These are phyloP conservation scores for Glyptemys insculpta DNA, from an alignment of 2,797 vertebrate species.

Conservation along the genomic window DNA sequence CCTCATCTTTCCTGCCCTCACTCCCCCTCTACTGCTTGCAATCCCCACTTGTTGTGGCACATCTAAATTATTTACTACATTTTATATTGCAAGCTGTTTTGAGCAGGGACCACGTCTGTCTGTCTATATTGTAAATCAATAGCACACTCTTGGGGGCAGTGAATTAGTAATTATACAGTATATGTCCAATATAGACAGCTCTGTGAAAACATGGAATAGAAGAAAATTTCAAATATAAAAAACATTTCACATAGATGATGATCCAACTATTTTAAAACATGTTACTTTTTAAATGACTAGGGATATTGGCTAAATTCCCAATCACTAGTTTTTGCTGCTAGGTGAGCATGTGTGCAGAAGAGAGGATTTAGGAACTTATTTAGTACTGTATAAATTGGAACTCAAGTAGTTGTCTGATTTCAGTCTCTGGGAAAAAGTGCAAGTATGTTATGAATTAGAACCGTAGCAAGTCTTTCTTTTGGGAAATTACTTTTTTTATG, in stretches of 20 bases:
- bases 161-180: not conserved
- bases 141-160: not conserved
- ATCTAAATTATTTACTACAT: not conserved
- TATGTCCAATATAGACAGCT: not conserved
- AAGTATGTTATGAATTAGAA: constrained; percentile 45
- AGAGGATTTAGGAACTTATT: not conserved
- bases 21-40: not conserved
- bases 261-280: not conserved
- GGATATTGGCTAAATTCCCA: not conserved
- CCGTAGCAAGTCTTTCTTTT: not conserved
- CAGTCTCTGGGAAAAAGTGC: not conserved
- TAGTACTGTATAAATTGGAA: not conserved
- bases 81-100: not conserved
- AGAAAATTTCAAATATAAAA: not conserved
- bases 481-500: constrained; percentile 11
- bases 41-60: not conserved
- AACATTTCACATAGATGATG: not conserved
- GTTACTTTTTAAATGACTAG: not conserved
- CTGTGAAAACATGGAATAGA: not conserved
- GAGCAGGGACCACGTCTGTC: not conserved
- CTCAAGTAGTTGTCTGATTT: not conserved
- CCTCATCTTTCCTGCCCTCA: not conserved
- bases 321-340: not conserved
- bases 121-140: not conserved
- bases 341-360: not conserved